Percentiles rank a stretch among this genome's conserved stretches.
phyloP scores from a whole-genome alignment of 2,888 invertebrate species.

The Leptopterna dolabrata region DNA sequence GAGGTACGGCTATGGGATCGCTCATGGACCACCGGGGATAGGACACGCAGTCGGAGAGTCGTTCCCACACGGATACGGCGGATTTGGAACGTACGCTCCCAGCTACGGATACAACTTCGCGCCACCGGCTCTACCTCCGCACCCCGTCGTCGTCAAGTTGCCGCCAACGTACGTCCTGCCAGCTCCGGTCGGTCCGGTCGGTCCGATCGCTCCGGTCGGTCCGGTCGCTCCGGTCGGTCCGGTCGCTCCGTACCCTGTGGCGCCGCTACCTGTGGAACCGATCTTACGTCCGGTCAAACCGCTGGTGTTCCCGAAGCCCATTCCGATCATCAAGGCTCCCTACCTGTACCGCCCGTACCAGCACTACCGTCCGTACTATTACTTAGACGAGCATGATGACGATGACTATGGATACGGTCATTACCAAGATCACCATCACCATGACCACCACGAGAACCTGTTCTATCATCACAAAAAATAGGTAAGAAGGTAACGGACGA shows the following conservation, averaged over 20 bases:
- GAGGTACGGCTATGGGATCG: conserved; percentile 58
- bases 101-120: conserved; percentile 52
- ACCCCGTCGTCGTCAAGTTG: conserved; percentile 30
- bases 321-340: background rate
- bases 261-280: background rate
- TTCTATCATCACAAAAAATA: background rate
- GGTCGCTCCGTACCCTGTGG: background rate
- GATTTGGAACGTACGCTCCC: conserved; percentile 58
- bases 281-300: background rate
- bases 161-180: conserved; percentile 33
- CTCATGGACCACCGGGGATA: conserved; percentile 56
- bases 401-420: conserved; percentile 24
- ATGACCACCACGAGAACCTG: background rate
- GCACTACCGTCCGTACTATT: background rate
- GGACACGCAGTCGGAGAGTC: conserved; percentile 58
- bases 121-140: conserved; percentile 19
- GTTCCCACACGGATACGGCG: conserved; percentile 59
- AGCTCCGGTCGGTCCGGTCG: background rate
- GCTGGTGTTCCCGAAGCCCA: background rate
- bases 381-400: background rate
- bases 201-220: background rate
- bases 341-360: background rate
- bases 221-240: background rate
- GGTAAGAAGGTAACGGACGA: background rate
- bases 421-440: background rate